Conservation (phyloP, 1,140 invertebrate genomes). For the Colletes gigas region DNA sequence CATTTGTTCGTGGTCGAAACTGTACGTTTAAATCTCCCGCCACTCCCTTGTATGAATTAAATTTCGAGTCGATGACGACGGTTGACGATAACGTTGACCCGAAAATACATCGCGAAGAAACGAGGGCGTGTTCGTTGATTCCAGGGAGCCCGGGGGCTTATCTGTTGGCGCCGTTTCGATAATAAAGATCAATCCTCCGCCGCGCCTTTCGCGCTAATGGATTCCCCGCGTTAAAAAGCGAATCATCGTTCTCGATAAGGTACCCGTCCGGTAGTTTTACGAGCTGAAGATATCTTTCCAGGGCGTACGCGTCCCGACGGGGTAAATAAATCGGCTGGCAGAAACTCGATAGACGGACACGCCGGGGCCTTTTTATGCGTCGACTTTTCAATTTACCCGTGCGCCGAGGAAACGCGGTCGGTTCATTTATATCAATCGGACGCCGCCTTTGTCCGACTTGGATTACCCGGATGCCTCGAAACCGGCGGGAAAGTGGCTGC, state of each 20-base stretch:
- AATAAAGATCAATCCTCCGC: not conserved
- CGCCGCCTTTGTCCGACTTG: not conserved
- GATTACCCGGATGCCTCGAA: not conserved
- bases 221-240: not conserved
- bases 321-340: not conserved
- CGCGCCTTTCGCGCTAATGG: slow-evolving; percentile 1
- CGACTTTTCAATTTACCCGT: not conserved
- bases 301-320: not conserved
- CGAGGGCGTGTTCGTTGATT: not conserved
- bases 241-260: not conserved
- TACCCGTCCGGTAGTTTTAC: not conserved
- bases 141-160: too few relatives aligned
- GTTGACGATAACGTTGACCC: not conserved
- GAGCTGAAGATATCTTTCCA: not conserved
- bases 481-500: not conserved
- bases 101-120: not conserved
- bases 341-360: not conserved
- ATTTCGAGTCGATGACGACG: not conserved
- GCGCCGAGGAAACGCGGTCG: not conserved
- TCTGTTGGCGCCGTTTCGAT: not conserved
- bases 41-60: not conserved
- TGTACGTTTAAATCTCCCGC: too few relatives aligned
- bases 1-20: too few relatives aligned
- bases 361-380: not conserved
- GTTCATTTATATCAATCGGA: not conserved